Conservation (phyloP, 2,113 vertebrate genomes). For the Canis aureus region DNA sequence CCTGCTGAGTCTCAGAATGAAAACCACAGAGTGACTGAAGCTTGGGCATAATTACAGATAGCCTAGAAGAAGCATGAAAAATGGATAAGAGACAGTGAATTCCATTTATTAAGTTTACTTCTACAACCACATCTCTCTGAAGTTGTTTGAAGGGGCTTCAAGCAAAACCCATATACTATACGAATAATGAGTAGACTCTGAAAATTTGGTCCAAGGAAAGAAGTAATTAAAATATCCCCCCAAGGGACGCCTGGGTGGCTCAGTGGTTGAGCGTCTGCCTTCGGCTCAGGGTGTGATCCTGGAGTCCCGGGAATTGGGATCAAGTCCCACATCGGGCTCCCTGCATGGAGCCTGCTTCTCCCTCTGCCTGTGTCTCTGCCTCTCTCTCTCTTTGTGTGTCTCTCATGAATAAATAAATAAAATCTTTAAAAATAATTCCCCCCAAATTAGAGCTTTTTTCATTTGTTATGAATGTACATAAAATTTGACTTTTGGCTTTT, state of each 20-base stretch:
- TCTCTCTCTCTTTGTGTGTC: no score
- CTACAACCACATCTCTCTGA: background rate
- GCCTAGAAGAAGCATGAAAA: slow-evolving; percentile 66
- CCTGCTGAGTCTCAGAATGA: slow-evolving; percentile 65
- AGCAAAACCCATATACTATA: background rate
- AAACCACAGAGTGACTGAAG: slow-evolving; percentile 68
- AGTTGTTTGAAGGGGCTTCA: background rate
- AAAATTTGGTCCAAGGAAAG: background rate
- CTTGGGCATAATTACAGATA: slow-evolving; percentile 60
- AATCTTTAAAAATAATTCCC: no score
- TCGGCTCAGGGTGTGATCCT: no score
- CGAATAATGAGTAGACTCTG: background rate
- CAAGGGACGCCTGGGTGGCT: background rate
- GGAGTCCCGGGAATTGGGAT: no score
- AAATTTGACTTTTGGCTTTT: slow-evolving; percentile 22
- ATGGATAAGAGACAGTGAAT: slow-evolving; percentile 54
- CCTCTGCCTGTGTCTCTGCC: no score
- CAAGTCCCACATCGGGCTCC: no score
- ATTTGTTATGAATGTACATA: background rate
- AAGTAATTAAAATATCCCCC: background rate
- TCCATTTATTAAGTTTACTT: slow-evolving; percentile 56
- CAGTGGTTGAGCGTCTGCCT: no score
- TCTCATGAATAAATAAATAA: no score
- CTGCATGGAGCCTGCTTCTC: no score
- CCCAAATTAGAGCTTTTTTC: background rate